Conservation (phyloP, 2,113 vertebrate species). For the Strigops habroptila region DNA sequence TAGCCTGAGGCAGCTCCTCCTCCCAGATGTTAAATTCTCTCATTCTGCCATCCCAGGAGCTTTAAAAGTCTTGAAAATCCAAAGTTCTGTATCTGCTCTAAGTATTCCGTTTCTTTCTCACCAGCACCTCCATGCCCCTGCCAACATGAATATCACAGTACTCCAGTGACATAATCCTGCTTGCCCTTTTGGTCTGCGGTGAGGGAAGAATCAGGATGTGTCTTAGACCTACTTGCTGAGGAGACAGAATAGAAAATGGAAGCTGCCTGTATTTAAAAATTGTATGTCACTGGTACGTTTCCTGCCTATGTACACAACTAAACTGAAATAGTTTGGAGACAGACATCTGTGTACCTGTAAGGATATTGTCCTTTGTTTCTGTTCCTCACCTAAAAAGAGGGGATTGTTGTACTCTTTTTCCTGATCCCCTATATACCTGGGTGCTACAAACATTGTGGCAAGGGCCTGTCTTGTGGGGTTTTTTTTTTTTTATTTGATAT, state of each 20-base stretch:
- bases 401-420: neutral
- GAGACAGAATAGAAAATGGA: neutral
- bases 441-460: neutral
- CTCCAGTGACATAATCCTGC: neutral
- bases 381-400: neutral
- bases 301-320: neutral
- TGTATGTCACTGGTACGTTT: neutral
- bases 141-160: neutral
- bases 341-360: neutral
- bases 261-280: neutral
- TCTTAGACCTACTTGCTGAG: neutral
- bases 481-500: neutral
- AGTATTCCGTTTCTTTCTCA: neutral
- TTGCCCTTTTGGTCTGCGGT: neutral
- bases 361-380: neutral
- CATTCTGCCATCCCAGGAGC: neutral
- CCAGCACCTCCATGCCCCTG: neutral
- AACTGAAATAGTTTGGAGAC: neutral
- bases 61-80: neutral
- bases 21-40: neutral
- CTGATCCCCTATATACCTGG: neutral
- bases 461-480: neutral
- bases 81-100: neutral
- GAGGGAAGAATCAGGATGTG: neutral
- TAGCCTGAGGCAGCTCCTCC: neutral